phyloP scores from a whole-genome alignment of 2,888 invertebrate genomes.

The Lochmaea crataegi region DNA sequence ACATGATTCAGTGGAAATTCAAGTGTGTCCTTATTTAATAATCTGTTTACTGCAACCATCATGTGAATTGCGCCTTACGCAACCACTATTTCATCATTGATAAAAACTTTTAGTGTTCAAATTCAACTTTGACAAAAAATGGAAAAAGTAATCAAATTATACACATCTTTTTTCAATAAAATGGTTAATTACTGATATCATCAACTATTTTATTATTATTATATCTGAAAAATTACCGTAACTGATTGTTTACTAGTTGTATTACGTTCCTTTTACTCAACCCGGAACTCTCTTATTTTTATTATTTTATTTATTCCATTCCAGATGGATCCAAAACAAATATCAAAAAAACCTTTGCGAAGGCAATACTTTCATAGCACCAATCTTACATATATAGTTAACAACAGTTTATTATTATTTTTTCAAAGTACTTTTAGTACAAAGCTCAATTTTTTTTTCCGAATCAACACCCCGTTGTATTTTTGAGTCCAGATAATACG shows the following conservation, averaged over 20 bases:
- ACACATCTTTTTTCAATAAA: background rate
- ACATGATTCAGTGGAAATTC: too few relatives aligned
- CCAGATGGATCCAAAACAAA: slow-evolving; percentile 55
- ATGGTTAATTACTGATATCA: background rate
- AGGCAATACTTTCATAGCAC: slow-evolving; percentile 65
- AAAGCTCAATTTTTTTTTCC: slow-evolving; percentile 49
- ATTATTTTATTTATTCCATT: slow-evolving; percentile 12
- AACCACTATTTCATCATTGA: too few relatives aligned
- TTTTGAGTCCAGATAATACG: slow-evolving; percentile 52
- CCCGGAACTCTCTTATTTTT: slow-evolving; percentile 16
- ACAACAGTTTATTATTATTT: slow-evolving; percentile 57
- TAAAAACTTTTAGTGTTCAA: too few relatives aligned
- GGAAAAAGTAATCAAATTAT: too few relatives aligned
- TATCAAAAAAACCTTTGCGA: slow-evolving; percentile 49
- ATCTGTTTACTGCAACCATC: too few relatives aligned
- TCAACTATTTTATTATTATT: background rate
- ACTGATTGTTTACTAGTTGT: slow-evolving; percentile 11
- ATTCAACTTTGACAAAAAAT: too few relatives aligned
- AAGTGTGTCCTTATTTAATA: too few relatives aligned
- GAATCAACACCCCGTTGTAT: slow-evolving; percentile 45
- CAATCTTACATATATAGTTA: slow-evolving; percentile 65
- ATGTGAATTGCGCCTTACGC: too few relatives aligned
- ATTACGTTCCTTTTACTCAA: slow-evolving; percentile 20
- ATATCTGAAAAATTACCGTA: background rate
- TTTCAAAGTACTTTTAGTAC: slow-evolving; percentile 58